phyloP scores from a whole-genome alignment of 2,797 vertebrate species.

The Lithobates pipiens region DNA sequence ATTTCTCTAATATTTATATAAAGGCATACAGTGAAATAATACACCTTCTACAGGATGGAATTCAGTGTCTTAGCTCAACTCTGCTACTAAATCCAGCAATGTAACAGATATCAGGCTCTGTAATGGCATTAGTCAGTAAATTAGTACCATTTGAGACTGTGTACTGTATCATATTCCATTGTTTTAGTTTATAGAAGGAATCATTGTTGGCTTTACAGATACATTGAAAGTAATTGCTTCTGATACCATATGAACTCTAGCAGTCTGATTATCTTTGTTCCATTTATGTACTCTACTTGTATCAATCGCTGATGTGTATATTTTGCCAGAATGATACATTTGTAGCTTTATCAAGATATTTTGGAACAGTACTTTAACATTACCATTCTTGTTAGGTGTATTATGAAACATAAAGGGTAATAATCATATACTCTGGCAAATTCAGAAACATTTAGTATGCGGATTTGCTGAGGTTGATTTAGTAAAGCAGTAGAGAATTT shows the following conservation, averaged over 20 bases:
- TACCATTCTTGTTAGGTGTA: too few relatives aligned
- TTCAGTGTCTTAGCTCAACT: constrained; percentile 27
- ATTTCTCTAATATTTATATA: background rate
- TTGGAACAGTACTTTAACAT: too few relatives aligned
- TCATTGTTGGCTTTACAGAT: constrained; percentile 40
- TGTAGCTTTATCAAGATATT: background rate
- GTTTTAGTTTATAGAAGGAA: constrained; percentile 49
- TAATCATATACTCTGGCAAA: too few relatives aligned
- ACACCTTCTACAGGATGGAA: constrained; percentile 1
- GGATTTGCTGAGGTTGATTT: too few relatives aligned
- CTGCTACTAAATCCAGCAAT: constrained; percentile 30
- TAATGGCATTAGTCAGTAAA: constrained; percentile 40
- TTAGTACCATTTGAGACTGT: constrained; percentile 37
- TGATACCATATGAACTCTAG: constrained; percentile 28
- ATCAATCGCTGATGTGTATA: background rate
- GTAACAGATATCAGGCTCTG: constrained; percentile 39
- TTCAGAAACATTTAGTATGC: too few relatives aligned
- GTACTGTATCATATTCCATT: constrained; percentile 50
- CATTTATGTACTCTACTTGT: background rate
- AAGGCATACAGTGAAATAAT: constrained; percentile 6
- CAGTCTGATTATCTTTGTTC: constrained; percentile 4
- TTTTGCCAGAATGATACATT: background rate
- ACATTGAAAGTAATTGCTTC: constrained; percentile 45
- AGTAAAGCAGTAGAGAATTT: too few relatives aligned
- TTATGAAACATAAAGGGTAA: too few relatives aligned